Evolutionary conservation across 2,797 vertebrate genomes (phyloP), one percentile per base, ranked within the genome.

Genomic region (Carapus acus): DNA sequence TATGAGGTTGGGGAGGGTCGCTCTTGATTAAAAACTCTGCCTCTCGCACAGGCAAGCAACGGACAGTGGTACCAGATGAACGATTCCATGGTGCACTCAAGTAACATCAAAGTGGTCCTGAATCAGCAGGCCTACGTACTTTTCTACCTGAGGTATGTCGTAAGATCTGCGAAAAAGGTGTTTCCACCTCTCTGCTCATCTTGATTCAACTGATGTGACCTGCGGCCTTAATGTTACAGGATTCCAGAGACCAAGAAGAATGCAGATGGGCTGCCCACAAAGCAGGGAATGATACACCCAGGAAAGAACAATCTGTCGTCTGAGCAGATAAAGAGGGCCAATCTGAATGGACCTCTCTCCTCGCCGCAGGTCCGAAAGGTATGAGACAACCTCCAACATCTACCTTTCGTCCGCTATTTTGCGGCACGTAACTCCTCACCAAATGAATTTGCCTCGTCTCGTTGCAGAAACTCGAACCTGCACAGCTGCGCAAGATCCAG

Each of bases 41-140:
- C 54, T 38, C 2, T 38, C 24, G 9, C 9, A 6, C 60, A 99
- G 94, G 94, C 93, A 8, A 96, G 95, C 80, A 97, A 89, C 0
- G 94, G 95, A 14, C 94, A 97, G 74, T 97, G 94, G 93, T 98
- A 96, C 74, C 93, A 97, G 73, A 98, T 97, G 96, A 97, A 99
- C 0, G 93, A 99, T 71, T 92, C 92, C 0, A 78, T 92, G 77
- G 96, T 97, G 52, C 92, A 93, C 46, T 84, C 85, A 33, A 99
- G 94, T 83, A 99, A 92, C 72, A 91, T 97, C 85, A 97, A 97
- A 78, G 95, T 94, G 50, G 95, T 97, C 14, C 88, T 99, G 69
- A 97, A 93, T 83, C 96, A 99, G 84, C 94, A 99, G 84, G 96
- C 96, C 16, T 98, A 98, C 0, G 80, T 98, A 54, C 91, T 99